Percentiles rank a stretch among this genome's conserved stretches.
Conservation (phyloP, 2,797 vertebrate genomes). For the Trachurus trachurus region DNA sequence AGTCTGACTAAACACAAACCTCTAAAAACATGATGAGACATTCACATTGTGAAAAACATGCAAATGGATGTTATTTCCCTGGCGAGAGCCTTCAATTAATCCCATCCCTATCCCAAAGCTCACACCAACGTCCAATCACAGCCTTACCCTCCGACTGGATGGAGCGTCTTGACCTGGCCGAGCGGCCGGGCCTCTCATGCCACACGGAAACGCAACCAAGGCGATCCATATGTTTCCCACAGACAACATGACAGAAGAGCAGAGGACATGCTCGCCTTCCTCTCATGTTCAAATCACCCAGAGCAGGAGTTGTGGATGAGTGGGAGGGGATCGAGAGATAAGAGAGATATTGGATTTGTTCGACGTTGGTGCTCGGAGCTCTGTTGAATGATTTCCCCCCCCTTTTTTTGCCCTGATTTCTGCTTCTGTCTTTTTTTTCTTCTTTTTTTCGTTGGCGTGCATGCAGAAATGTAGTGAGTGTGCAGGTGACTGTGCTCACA, state of each 20-base stretch:
- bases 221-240: conserved; percentile 63
- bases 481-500: conserved; percentile 76
- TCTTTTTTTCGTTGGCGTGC: conserved; percentile 50
- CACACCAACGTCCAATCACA: conserved; percentile 41
- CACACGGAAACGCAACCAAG: conserved; percentile 51
- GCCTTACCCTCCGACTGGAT: conserved; percentile 31
- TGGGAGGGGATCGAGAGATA: conserved; percentile 83
- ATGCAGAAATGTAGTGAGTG: conserved; percentile 61
- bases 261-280: conserved; percentile 54
- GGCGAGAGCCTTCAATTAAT: conserved; percentile 25
- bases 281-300: conserved; percentile 70
- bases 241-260: conserved; percentile 54
- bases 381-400: conserved; percentile 64
- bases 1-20: conserved; percentile 47
- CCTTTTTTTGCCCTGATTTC: conserved; percentile 74
- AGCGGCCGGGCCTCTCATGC: conserved; percentile 36
- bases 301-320: conserved; percentile 73
- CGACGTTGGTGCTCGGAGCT: conserved; percentile 64
- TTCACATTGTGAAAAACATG: conserved; percentile 22
- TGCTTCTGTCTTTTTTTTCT: conserved; percentile 52
- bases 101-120: conserved; percentile 15
- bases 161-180: conserved; percentile 54
- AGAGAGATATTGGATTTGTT: conserved; percentile 77
- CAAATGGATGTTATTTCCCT: conserved; percentile 25
- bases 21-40: conserved; percentile 12